Base-by-base conservation (phyloP, 2,113 vertebrate genomes). In the Neolamprologus fasciatus region DNA sequence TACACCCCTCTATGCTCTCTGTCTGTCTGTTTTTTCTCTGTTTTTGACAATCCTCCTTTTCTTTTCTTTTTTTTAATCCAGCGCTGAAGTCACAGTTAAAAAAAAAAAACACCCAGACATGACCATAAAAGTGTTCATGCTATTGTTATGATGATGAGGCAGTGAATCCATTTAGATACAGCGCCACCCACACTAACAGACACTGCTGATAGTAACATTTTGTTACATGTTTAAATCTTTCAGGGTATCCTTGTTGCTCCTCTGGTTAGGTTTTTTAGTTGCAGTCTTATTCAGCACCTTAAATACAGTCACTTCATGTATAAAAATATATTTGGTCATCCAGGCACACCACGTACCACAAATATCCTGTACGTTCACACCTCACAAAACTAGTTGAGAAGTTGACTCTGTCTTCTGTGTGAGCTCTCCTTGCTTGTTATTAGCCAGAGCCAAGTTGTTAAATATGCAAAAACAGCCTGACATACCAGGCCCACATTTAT, bases 131-230 rank as follows among this genome's bases (percentile, higher is more conserved):
- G 81, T 82, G 68, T 87, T 91, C 83, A 55, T 51, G 81, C 83
- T 45, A 80, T 94, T 94, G 86, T 92, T 86, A 93, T 91, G 92
- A 61, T 93, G 83, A 93, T 95, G 82, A 87, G 86, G 54, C 8
- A 89, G 78, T 89, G 71, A 68, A 92, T 92, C 88, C 82, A 53
- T 92, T 94, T 92, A 86, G 89, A 84, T 91, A 87, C 85, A 93
- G 87, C 35, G 83, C 51, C 73, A 85, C 16, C 47, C 53, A 45
- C 42, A 33, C 82, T 55, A 82, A 47, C 66, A 87, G 37, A 81
- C 83, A 66, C 11, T 54, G 71, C 84, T 76, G 84, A 87, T 90
- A 42, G 42, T 91, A 91, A 88, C 73, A 87, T 40, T 13, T 82
- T 85, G 26, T 92, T 91, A 90, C 81, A 89, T 35, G 10, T 80